Base-by-base conservation (phyloP, 2,888 invertebrate species). In the Aphodius sticticus region DNA sequence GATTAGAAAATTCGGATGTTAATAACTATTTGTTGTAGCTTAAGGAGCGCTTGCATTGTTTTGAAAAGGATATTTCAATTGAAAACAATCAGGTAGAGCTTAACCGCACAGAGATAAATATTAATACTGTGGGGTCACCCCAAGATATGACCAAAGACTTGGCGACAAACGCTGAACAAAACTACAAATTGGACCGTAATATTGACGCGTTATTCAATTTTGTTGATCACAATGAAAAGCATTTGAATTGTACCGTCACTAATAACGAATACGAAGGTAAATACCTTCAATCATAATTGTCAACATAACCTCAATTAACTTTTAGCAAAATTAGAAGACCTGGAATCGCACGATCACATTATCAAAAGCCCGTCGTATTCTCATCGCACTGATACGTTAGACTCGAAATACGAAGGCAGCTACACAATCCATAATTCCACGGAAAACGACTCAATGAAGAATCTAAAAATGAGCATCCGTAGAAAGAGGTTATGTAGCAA, bases 41-140 rank as follows among this genome's bases (percentile, higher is more conserved):
- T 79, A 88, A 87, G 83, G 88, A 88, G 84, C 92, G 93, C 81
- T 88, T 95, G 87, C 92, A 92, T 86, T 93, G 93, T 83, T 92
- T 93, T 91, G 94, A 94, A 87, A 91, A 93, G 84, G 91, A 93
- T 83, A 90, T 92, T 79, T 85, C 87, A 76, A 86, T 85, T 81
- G 84, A 85, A 81, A 82, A 81, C 76, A 84, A 82, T 78, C 85
- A 84, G 80, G 76, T 82, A 82, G 81, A 82, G 74, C 82, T 83
- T 76, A 82, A 82, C 81, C 76, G 81, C 38, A 81, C 78, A 81
- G 38, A 77, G 15, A 71, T 72, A 76, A 53, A 82, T 81, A 75
- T 82, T 77, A 81, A 80, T 70, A 78, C 81, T 16, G 82, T 81
- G 70, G 78, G 79, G 76, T 81, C 82, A 74, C 76, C 82, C 69